These are phyloP conservation scores for Latheticus oryzae DNA, from an alignment of 2,888 invertebrate species.

Conservation along the genomic window DNA sequence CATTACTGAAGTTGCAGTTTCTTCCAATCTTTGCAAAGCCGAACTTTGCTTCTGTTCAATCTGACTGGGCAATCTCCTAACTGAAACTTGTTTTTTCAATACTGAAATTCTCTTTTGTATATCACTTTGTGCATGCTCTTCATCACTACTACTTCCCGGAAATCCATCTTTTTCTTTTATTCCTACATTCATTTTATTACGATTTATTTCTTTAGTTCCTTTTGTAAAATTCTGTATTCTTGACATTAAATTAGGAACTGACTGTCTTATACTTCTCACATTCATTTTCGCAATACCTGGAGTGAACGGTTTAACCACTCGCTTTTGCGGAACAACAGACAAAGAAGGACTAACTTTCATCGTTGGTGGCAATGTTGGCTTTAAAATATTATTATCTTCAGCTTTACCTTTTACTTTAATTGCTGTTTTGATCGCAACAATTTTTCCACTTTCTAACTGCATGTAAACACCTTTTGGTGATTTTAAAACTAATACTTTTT, in stretches of 20 bases:
- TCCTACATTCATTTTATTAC: background rate
- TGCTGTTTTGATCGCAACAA: conserved; percentile 89
- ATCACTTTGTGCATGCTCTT: conserved; percentile 49
- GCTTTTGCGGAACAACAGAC: conserved; percentile 69
- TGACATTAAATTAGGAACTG: conserved; percentile 61
- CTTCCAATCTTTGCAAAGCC: conserved; percentile 61
- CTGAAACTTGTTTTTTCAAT: conserved; percentile 57
- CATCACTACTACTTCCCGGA: conserved; percentile 53
- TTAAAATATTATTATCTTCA: conserved; percentile 63
- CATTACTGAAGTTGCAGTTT: conserved; percentile 60
- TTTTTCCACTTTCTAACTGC: conserved; percentile 93
- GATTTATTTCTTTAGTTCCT: conserved; percentile 11
- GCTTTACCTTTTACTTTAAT: conserved; percentile 74
- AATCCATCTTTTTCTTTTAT: conserved; percentile 44
- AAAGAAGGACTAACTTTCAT: conserved; percentile 65
- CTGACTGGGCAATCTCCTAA: conserved; percentile 52
- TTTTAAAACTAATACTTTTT: conserved; percentile 93
- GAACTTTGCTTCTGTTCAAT: conserved; percentile 48
- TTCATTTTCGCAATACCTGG: conserved; percentile 60
- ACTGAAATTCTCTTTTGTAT: conserved; percentile 53
- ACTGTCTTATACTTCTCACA: conserved; percentile 60
- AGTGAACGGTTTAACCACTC: conserved; percentile 58
- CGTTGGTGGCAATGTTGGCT: no score
- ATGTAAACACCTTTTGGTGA: conserved; percentile 97
- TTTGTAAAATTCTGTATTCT: conserved; percentile 52